Percentiles rank a stretch among this genome's conserved stretches.
phyloP scores from a whole-genome alignment of 2,797 vertebrate species.

The Sitta carolinensis region DNA sequence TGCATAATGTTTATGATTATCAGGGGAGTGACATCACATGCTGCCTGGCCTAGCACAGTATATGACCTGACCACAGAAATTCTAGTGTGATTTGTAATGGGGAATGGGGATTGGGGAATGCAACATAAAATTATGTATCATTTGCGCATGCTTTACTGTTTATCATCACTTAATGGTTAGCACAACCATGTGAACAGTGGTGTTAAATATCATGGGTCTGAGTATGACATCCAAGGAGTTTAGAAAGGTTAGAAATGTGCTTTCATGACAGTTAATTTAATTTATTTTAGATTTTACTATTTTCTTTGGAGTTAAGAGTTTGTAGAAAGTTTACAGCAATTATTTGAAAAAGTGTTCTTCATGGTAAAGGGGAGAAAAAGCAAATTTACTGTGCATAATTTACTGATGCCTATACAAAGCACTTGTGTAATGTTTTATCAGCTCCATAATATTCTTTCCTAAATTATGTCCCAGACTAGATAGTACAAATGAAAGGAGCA shows the following conservation, averaged over 20 bases:
- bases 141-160: constrained; percentile 37
- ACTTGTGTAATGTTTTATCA: not conserved
- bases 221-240: not conserved
- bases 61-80: constrained; percentile 21
- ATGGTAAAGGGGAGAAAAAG: not conserved
- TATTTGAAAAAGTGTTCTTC: not conserved
- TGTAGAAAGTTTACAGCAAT: not conserved
- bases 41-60: not conserved
- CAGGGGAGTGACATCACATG: not conserved
- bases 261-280: not conserved
- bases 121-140: constrained; percentile 13
- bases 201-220: not conserved
- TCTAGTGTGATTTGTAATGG: not conserved
- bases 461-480: not conserved
- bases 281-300: not conserved
- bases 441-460: not conserved
- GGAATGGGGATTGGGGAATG: not conserved
- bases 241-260: not conserved
- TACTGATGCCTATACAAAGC: not conserved
- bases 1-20: constrained; percentile 26
- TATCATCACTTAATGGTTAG: not conserved
- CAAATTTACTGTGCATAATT: not conserved
- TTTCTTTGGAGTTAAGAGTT: not conserved
- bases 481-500: not conserved
- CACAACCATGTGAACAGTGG: not conserved